phyloP scores from a whole-genome alignment of 2,797 vertebrate genomes.

The Anomalospiza imberbis region DNA sequence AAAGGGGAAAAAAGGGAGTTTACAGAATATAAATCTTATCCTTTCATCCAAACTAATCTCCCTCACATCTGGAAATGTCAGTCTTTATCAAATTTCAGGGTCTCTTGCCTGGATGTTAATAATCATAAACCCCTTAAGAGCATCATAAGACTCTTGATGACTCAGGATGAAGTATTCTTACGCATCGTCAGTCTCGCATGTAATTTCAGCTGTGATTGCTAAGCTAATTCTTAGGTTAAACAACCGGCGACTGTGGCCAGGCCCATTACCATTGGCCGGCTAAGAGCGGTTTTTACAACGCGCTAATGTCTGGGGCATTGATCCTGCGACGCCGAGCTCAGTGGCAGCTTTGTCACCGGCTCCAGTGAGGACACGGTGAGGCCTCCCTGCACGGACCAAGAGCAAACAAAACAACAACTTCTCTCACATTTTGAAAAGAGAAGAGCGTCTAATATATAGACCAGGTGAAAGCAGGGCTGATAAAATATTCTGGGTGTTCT shows the following conservation, averaged over 20 bases:
- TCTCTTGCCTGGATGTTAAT: neutral
- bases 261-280: neutral
- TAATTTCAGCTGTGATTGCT: constrained; percentile 17
- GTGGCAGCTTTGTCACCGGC: constrained; percentile 7
- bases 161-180: constrained; percentile 14
- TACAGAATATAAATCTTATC: neutral
- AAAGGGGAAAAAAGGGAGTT: neutral
- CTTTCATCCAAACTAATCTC: neutral
- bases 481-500: neutral
- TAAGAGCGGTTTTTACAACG: neutral
- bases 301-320: neutral
- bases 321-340: neutral
- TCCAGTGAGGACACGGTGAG: neutral
- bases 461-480: neutral
- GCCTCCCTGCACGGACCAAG: neutral
- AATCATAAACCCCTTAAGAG: neutral
- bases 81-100: neutral
- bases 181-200: neutral
- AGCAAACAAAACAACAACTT: neutral
- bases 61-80: neutral
- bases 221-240: constrained; percentile 47
- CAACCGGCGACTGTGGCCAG: neutral
- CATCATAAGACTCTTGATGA: constrained; percentile 5
- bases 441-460: neutral
- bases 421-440: neutral